phyloP scores from a whole-genome alignment of 1,140 invertebrate genomes.

The Anoplophora glabripennis region DNA sequence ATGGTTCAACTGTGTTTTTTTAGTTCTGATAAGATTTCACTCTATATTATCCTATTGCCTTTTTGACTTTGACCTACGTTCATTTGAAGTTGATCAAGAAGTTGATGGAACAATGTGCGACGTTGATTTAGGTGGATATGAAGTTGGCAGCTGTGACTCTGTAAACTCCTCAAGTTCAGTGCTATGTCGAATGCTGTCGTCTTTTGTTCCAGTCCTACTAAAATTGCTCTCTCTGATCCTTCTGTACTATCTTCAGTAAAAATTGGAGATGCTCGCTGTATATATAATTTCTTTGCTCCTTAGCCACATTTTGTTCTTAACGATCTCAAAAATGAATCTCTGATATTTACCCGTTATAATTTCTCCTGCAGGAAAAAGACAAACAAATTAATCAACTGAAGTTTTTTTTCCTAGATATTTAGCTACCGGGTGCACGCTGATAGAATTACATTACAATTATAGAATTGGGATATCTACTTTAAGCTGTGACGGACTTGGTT shows the following conservation, averaged over 20 bases:
- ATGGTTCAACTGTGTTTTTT: conserved; percentile 10
- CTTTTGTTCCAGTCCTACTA: conserved; percentile 6
- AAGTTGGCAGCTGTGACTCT: conserved; percentile 8
- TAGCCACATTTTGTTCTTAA: too few relatives aligned
- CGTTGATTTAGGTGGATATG: neutral
- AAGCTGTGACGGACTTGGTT: too few relatives aligned
- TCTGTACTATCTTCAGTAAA: conserved; percentile 29
- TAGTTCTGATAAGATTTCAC: conserved; percentile 26
- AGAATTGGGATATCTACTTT: conserved; percentile 41
- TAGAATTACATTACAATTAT: conserved; percentile 42
- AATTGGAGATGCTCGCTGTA: conserved; percentile 26
- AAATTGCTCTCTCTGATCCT: conserved; percentile 30
- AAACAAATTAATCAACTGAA: conserved; percentile 22
- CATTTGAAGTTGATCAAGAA: conserved; percentile 8
- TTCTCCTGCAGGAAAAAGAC: conserved; percentile 9
- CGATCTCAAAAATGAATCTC: conserved; percentile 30
- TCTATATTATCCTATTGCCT: conserved; percentile 14
- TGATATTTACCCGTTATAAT: conserved; percentile 14
- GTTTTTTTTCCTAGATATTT: conserved; percentile 40
- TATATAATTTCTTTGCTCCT: conserved; percentile 33
- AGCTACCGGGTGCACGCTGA: conserved; percentile 40
- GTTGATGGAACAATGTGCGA: conserved; percentile 1
- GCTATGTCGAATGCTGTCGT: too few relatives aligned
- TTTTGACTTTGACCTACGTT: conserved; percentile 9
- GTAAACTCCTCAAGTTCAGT: neutral